A percentile compares a stretch with the other conserved stretches of the same genome.
Evolutionary conservation across 2,113 vertebrate genomes (phyloP).

Genomic region (Gavialis gangeticus): DNA sequence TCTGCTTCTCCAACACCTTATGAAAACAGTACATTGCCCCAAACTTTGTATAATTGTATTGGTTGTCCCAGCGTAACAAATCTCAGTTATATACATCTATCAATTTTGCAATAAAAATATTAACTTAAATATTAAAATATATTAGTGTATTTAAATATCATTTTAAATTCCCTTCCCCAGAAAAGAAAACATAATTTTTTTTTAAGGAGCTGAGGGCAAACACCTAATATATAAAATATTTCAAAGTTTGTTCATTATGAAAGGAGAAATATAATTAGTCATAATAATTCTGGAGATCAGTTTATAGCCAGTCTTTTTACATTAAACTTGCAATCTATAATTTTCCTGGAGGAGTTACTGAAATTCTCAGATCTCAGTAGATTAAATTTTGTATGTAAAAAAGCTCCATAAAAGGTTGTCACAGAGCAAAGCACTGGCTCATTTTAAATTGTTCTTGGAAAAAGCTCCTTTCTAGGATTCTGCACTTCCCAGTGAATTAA

Average conservation of each 20-base stretch:
- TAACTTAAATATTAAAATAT: not conserved
- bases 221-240: slow-evolving; percentile 29
- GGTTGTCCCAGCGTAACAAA: not conserved
- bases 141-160: not conserved
- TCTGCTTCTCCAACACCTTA: not conserved
- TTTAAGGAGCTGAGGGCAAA: slow-evolving; percentile 13
- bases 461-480: not conserved
- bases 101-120: not conserved
- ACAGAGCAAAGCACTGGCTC: not conserved
- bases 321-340: slow-evolving; percentile 41
- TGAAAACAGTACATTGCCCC: not conserved
- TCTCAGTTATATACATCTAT: not conserved
- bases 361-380: slow-evolving; percentile 38
- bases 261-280: slow-evolving; percentile 40
- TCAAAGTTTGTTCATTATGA: slow-evolving; percentile 38
- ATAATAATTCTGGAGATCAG: slow-evolving; percentile 47
- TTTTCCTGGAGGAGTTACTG: slow-evolving; percentile 46
- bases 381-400: slow-evolving; percentile 25
- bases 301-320: slow-evolving; percentile 54
- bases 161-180: not conserved
- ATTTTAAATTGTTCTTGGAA: slow-evolving; percentile 9
- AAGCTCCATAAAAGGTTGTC: slow-evolving; percentile 20
- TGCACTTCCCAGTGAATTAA: not conserved
- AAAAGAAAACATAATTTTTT: not conserved
- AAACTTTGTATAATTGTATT: not conserved